Base-by-base conservation (phyloP, 1,140 invertebrate genomes). In the Maconellicoccus hirsutus region DNA sequence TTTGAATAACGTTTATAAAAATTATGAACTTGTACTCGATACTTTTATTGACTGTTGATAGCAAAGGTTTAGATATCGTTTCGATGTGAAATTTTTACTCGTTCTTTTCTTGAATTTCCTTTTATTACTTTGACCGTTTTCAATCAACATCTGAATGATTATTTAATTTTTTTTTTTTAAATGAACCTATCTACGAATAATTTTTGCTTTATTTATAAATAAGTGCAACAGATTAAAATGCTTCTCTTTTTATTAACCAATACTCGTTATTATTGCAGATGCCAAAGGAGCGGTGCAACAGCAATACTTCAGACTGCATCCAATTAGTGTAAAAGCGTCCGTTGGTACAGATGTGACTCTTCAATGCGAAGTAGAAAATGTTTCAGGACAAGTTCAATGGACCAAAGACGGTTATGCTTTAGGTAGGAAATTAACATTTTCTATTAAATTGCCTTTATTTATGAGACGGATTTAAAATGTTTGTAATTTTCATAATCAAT, bases 331-430 rank as follows among this genome's bases (percentile, higher is more conserved):
- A 69, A 86, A 86, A 74, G 92, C 94, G 8, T 85, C 88, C 27
- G 91, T 93, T 78, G 91, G 92, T 70, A 84, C 87, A 7, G 89
- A 90, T 74, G 87, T 90, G 0, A 86, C 89, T 72, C 82, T 96
- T 74, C 86, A 89, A 73, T 97, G 94, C 79, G 89, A 90, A 76
- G 87, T 96, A 14, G 85, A 86, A 52, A 89, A 96, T 79, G 82
- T 89, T 75, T 87, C 85, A 19, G 94, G 94, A 21, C 84, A 85
- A 74, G 91, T 95, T 71, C 93, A 96, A 78, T 97, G 94, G 94
- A 91, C 91, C 63, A 95, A 95, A 79, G 92, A 96, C 81, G 92
- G 93, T 72, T 94, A 95, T 78, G 92, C 90, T 26, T 84, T 95
- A 74, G 93, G 94, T 89, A 82, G 85, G 83, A 7, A 42, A 23